Evolutionary conservation across 2,888 invertebrate genomes (phyloP).

Genomic region (Zygogramma bicolorata): DNA sequence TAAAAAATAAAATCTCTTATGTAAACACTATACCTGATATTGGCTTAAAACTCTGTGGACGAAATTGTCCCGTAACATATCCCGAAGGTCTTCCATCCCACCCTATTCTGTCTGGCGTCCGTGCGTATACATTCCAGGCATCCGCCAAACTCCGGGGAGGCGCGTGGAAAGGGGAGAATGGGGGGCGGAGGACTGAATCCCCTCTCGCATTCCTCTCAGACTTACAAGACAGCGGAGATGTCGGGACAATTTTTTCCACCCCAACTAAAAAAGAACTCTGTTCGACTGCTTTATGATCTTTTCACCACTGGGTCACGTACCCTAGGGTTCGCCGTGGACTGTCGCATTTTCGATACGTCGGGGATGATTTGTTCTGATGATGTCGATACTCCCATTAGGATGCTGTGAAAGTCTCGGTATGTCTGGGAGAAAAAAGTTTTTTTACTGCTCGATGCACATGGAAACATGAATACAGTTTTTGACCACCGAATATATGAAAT

Average conservation of each 20-base stretch:
- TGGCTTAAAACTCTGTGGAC: too few relatives aligned
- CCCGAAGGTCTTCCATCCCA: slow-evolving; percentile 34
- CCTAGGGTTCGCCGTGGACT: neutral
- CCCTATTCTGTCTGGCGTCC: slow-evolving; percentile 53
- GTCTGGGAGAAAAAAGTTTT: neutral
- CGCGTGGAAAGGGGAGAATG: slow-evolving; percentile 13
- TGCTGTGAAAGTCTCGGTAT: neutral
- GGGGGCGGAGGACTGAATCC: slow-evolving; percentile 18
- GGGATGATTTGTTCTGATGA: neutral
- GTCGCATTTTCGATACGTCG: neutral
- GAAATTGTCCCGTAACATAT: slow-evolving; percentile 23
- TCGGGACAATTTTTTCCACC: slow-evolving; percentile 44
- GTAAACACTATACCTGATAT: too few relatives aligned
- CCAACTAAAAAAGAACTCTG: slow-evolving; percentile 22
- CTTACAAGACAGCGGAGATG: slow-evolving; percentile 48
- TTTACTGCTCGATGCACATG: too few relatives aligned
- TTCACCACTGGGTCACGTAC: slow-evolving; percentile 35
- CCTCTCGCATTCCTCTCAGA: slow-evolving; percentile 42
- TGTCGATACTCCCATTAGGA: neutral
- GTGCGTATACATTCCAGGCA: slow-evolving; percentile 47
- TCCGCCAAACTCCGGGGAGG: slow-evolving; percentile 35
- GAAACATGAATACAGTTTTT: too few relatives aligned
- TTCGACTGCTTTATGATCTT: slow-evolving; percentile 30
- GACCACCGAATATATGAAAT: too few relatives aligned
- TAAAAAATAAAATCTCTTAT: too few relatives aligned